Evolutionary conservation across 1,140 invertebrate genomes (phyloP).

Genomic region (Zaprionus camerounensis): DNA sequence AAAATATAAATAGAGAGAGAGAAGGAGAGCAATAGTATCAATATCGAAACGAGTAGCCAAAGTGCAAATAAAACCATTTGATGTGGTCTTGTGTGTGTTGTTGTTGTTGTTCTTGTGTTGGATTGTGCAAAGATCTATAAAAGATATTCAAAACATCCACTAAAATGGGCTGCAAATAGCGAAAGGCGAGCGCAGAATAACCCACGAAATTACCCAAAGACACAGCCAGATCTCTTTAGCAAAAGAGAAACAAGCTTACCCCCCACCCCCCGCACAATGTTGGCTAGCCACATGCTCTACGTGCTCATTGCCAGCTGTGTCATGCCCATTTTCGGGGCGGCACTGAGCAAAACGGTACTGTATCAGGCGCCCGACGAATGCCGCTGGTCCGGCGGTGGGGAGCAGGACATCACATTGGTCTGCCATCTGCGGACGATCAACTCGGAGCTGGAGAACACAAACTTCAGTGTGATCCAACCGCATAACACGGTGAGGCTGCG

Average conservation of each 20-base stretch:
- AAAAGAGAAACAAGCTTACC: slow-evolving; percentile 37
- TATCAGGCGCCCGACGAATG: slow-evolving; percentile 94
- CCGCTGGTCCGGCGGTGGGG: slow-evolving; percentile 89
- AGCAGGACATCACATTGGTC: slow-evolving; percentile 90
- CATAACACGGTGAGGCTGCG: slow-evolving; percentile 92
- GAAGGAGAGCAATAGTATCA: slow-evolving; percentile 32
- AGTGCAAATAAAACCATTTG: slow-evolving; percentile 32
- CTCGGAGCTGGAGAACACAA: slow-evolving; percentile 94
- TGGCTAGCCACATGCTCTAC: slow-evolving; percentile 74
- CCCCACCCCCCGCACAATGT: slow-evolving; percentile 44
- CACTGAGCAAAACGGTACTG: slow-evolving; percentile 88
- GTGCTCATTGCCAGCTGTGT: slow-evolving; percentile 87
- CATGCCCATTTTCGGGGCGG: slow-evolving; percentile 88
- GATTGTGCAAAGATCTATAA: slow-evolving; percentile 58
- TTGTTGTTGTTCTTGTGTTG: slow-evolving; percentile 30
- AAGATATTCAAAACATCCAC: slow-evolving; percentile 51
- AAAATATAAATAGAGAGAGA: slow-evolving; percentile 21
- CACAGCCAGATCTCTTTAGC: slow-evolving; percentile 18
- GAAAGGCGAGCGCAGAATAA: slow-evolving; percentile 25
- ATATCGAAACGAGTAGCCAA: slow-evolving; percentile 51
- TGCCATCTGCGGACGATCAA: slow-evolving; percentile 93
- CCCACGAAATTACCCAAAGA: slow-evolving; percentile 17
- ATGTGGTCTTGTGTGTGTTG: slow-evolving; percentile 54
- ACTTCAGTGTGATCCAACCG: slow-evolving; percentile 95
- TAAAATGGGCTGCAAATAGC: slow-evolving; percentile 71